Evolutionary conservation across 2,888 invertebrate genomes (phyloP), one percentile per base, ranked within the genome.

Genomic region (Trichopoda pennipes): DNA sequence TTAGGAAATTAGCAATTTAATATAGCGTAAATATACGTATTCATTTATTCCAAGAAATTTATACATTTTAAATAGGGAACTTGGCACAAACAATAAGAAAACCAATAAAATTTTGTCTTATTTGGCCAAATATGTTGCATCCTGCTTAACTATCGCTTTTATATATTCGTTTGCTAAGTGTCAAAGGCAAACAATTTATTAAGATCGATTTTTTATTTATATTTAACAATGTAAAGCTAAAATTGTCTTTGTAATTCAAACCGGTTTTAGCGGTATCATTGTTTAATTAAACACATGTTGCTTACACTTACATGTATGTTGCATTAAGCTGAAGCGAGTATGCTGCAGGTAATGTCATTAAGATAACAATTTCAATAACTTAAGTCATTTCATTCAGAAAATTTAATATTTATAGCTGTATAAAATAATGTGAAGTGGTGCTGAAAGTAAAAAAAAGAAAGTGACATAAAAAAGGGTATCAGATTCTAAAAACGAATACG

Each of bases 71-170:
- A 14, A 28, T 56, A 56, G 55, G 64, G 47, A 49, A 47, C 10
- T 47, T 28, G 4, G 4, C 8, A 7, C 1, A 12, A 32, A n/a
- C 14, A 23, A 51, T 23, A n/a, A 17, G 44, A 47, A 19, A 38
- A 35, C 21, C 28, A 19, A 56, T 14, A 14, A 6, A 23, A 38
- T 38, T 1, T n/a, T 23, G 14, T 12, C 28, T 63, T 64, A 35
- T 23, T 56, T 47, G 35, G 35, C 56, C 55, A 28, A 28, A 74
- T 74, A 64, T 74, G 74, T 56, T 55, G 74, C 38, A 38, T 38
- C 12, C 12, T 12, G 38, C 38, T 38, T 38, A 38, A 38, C 16
- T 14, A 16, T n/a, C 61, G 23, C 10, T n/a, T 38, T 2, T 12
- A 2, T 12, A 21, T 44, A 64, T 32, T 73, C 51, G n/a, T 0